Conservation (phyloP, 2,113 vertebrate genomes). For the Ceuthmochares aereus region DNA sequence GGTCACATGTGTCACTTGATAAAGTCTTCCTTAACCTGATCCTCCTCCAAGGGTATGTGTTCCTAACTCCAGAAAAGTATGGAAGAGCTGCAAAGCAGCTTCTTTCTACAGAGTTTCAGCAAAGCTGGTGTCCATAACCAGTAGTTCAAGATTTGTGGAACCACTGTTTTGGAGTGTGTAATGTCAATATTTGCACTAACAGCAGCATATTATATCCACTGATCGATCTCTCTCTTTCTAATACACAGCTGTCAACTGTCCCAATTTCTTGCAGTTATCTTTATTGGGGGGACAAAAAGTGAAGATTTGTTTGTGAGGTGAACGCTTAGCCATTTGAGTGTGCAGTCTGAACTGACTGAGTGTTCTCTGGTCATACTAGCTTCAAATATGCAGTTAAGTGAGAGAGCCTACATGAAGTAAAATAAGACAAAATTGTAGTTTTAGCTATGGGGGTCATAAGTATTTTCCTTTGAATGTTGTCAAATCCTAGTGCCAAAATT, state of each 20-base stretch:
- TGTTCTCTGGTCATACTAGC: background rate
- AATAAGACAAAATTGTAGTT: background rate
- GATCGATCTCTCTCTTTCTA: background rate
- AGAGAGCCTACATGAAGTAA: fast-evolving
- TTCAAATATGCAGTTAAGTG: background rate
- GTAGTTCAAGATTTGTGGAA: background rate
- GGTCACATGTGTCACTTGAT: background rate
- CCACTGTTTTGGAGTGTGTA: background rate
- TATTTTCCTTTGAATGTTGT: background rate
- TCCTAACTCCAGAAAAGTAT: background rate
- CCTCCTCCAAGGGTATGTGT: background rate
- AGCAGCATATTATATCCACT: fast-evolving
- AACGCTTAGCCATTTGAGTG: background rate
- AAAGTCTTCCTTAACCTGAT: background rate
- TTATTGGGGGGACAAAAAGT: background rate
- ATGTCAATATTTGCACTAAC: background rate
- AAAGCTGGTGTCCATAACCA: background rate
- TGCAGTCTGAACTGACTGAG: background rate
- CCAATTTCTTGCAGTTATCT: background rate
- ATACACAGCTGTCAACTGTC: background rate
- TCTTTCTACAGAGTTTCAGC: background rate
- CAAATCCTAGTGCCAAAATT: background rate
- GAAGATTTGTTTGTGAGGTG: background rate
- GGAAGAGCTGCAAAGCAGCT: background rate
- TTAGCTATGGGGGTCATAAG: background rate